These are phyloP conservation scores for Paedocypris sp. DNA, from an alignment of 2,113 vertebrate species.

Conservation along the genomic window DNA sequence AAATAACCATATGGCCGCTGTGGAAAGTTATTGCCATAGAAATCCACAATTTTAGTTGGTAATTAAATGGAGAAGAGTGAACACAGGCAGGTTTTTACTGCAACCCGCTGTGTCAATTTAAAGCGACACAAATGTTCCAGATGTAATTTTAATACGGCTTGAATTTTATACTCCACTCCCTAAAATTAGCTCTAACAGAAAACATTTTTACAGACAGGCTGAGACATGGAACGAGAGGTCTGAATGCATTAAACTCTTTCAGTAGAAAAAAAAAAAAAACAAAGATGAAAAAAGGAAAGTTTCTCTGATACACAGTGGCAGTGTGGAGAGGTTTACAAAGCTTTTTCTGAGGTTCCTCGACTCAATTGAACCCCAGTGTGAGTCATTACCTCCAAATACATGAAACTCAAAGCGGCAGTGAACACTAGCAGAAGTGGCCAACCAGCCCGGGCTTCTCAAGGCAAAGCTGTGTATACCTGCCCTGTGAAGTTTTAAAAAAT, in stretches of 20 bases:
- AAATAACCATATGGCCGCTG: too few species aligned
- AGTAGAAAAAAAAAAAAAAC: not conserved
- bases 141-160: too few species aligned
- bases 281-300: not conserved
- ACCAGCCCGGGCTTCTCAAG: not conserved
- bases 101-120: not conserved
- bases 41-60: not conserved
- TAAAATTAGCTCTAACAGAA: too few species aligned
- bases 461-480: not conserved
- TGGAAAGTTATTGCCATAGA: not conserved
- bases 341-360: not conserved
- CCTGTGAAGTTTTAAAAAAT: not conserved
- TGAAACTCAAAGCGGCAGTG: not conserved
- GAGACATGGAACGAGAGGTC: too few species aligned
- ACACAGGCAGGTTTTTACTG: not conserved
- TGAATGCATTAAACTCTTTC: not conserved
- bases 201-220: too few species aligned
- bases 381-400: not conserved
- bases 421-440: not conserved
- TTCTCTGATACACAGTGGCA: not conserved
- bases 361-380: not conserved
- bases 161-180: too few species aligned
- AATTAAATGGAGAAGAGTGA: not conserved
- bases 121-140: too few species aligned
- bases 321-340: conserved; percentile 7